Evolutionary conservation across 1,140 invertebrate genomes (phyloP), one percentile per base, ranked within the genome.

Genomic region (Plectrocnemia conspersa): DNA sequence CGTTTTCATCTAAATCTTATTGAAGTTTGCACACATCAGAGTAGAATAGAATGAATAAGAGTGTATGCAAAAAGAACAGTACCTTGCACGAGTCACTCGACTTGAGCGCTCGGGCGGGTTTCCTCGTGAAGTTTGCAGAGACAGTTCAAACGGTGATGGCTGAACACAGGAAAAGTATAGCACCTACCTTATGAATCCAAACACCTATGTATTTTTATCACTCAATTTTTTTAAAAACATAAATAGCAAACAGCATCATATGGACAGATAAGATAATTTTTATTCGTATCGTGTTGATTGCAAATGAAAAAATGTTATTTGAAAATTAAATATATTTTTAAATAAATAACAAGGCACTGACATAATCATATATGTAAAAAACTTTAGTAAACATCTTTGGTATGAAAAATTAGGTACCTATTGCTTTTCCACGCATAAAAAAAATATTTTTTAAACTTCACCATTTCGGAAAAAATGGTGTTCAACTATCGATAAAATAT

Each of bases 11-110:
- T 7, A 13, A 13, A 9, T 40, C 54, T 35, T 22, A 24, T 24
- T 56, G 50, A 61, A 61, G 59, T 61, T 61, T 61, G 59, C 59
- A 61, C 59, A 61, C 59, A 46, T 61, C 58, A 41, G 49, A 60
- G 32, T 47, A 40, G 52, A 61, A 61, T 54, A 60, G 59, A 61
- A 61, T 61, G 59, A 61, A 57, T 61, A 61, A 56, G 49, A 61
- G 59, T 52, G 54, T 27, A 61, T 40, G 47, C 50, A 56, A 66
- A 69, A 70, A 67, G 66, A 66, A 78, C 77, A 71, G 76, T 80
- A 80, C 78, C 78, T 80, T 74, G 77, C 74, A 78, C 77, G 72
- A 72, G 73, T 75, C 77, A 68, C 76, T 79, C 77, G 52, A 74
- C 74, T 79, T 77, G 77, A 79, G 73, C 68, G 77, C 77, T 71